phyloP scores from a whole-genome alignment of 2,113 vertebrate genomes.

The Oreochromis spilurus region DNA sequence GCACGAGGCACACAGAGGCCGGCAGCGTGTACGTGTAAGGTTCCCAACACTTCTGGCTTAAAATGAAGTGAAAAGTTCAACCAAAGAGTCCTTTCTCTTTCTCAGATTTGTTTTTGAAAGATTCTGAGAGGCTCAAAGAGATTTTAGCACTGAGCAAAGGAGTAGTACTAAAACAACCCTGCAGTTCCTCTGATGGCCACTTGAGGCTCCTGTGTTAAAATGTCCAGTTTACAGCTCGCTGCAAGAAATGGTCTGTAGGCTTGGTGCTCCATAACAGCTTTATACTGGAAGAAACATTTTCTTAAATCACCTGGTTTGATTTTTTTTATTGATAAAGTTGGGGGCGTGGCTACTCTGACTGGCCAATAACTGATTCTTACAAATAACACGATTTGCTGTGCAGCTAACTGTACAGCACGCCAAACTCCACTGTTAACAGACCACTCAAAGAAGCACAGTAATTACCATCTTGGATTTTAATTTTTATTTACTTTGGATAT shows the following conservation, averaged over 20 bases:
- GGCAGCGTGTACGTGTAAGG: background rate
- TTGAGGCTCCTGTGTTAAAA: background rate
- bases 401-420: background rate
- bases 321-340: background rate
- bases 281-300: accelerated
- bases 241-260: accelerated
- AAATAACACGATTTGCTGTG: accelerated
- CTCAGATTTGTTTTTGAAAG: accelerated
- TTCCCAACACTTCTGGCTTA: background rate
- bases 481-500: background rate
- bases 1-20: background rate
- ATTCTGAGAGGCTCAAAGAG: background rate
- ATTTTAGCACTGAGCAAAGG: background rate
- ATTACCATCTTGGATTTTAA: too few relatives aligned
- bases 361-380: accelerated
- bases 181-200: background rate
- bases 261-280: background rate
- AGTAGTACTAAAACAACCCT: background rate
- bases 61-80: background rate
- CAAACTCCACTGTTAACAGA: background rate
- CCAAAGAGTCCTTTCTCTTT: background rate
- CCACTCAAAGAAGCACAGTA: accelerated
- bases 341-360: background rate
- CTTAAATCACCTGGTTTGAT: background rate
- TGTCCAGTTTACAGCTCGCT: background rate